A percentile compares a stretch with the other conserved stretches of the same genome.
phyloP scores from a whole-genome alignment of 2,113 vertebrate species.

The Pseudopodoces humilis region DNA sequence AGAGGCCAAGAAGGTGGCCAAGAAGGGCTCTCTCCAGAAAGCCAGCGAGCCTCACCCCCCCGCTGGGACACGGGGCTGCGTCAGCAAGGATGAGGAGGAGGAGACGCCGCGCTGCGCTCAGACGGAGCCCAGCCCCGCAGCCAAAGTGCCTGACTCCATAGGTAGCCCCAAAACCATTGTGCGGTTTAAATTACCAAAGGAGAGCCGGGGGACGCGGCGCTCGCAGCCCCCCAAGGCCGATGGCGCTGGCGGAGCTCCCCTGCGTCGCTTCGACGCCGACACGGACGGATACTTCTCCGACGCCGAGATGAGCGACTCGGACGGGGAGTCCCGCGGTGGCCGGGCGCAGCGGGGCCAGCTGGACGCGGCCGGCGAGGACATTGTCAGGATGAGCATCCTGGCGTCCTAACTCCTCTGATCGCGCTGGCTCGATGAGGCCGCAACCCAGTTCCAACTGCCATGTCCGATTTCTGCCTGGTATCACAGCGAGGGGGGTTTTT shows the following conservation, averaged over 20 bases:
- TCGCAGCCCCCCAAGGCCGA: slow-evolving; percentile 69
- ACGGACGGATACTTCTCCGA: slow-evolving; percentile 93
- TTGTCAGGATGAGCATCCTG: slow-evolving; percentile 91
- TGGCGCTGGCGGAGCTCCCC: slow-evolving; percentile 7
- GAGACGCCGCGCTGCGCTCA: slow-evolving; percentile 39
- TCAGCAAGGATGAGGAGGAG: slow-evolving; percentile 58
- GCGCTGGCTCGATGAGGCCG: neutral
- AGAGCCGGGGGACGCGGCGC: slow-evolving; percentile 74
- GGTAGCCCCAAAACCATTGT: slow-evolving; percentile 72
- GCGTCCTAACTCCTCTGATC: slow-evolving; percentile 81
- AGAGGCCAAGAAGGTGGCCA: slow-evolving; percentile 62
- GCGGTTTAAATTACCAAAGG: slow-evolving; percentile 82
- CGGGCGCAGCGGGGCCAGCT: slow-evolving; percentile 80
- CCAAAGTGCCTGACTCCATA: slow-evolving; percentile 78
- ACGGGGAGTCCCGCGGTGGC: slow-evolving; percentile 73
- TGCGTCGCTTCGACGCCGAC: slow-evolving; percentile 78
- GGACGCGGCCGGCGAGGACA: slow-evolving; percentile 87
- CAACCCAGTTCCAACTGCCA: slow-evolving; percentile 76
- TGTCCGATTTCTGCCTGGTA: slow-evolving; percentile 72
- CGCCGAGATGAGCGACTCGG: slow-evolving; percentile 89
- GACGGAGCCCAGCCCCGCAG: slow-evolving; percentile 64
- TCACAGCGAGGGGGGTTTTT: slow-evolving; percentile 64
- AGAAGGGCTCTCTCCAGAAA: slow-evolving; percentile 76
- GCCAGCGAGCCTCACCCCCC: slow-evolving; percentile 80
- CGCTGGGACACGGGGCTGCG: slow-evolving; percentile 64